phyloP scores from a whole-genome alignment of 2,113 vertebrate species.

The Rostratula benghalensis region DNA sequence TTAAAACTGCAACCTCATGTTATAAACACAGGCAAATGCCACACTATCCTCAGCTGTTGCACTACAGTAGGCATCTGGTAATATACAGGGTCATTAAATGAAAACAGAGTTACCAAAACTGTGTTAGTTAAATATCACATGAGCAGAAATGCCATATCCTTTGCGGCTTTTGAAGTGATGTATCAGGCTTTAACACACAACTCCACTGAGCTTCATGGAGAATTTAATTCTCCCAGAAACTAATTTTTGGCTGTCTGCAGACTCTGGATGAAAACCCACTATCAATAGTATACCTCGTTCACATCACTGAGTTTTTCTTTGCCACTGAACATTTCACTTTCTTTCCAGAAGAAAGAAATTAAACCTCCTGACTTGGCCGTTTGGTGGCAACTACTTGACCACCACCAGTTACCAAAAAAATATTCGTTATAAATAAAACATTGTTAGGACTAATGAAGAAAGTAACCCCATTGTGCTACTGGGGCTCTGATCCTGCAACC shows the following conservation, averaged over 20 bases:
- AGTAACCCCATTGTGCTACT: neutral
- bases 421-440: neutral
- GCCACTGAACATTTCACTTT: neutral
- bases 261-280: slow-evolving; percentile 30
- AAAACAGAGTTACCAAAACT: neutral
- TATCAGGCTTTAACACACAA: neutral
- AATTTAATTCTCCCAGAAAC: slow-evolving; percentile 40
- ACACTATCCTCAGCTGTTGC: neutral
- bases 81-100: neutral
- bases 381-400: neutral
- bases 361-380: neutral
- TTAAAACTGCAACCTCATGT: neutral
- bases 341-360: neutral
- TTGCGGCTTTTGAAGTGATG: neutral
- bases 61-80: neutral
- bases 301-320: neutral
- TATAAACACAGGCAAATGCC: neutral
- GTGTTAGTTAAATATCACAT: neutral
- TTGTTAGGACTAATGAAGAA: neutral
- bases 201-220: slow-evolving; percentile 16
- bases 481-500: neutral
- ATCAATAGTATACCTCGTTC: slow-evolving; percentile 37
- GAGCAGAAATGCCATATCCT: neutral
- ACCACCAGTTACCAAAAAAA: neutral
- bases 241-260: slow-evolving; percentile 55